Evolutionary conservation across 2,113 vertebrate species (phyloP).

Genomic region (Pionites leucogaster): DNA sequence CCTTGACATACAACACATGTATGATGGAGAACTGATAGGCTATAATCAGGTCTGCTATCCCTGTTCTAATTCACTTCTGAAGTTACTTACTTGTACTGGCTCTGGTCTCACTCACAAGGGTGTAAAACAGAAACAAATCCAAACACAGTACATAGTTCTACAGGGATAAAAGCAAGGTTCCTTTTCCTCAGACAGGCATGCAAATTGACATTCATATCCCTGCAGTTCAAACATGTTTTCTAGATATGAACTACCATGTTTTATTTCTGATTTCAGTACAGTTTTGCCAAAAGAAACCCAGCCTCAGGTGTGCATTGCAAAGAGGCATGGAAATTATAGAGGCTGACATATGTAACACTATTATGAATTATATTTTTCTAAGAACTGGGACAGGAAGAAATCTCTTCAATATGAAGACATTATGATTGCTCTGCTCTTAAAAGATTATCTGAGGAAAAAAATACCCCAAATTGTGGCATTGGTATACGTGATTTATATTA

Average conservation of each 20-base stretch:
- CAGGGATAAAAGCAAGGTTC: not conserved
- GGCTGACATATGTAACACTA: not conserved
- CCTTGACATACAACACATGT: not conserved
- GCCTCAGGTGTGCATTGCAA: not conserved
- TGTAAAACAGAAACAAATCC: not conserved
- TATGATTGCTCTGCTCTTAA: slow-evolving; percentile 2
- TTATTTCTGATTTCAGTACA: not conserved
- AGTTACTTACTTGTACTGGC: not conserved
- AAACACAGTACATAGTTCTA: not conserved
- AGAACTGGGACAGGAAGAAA: not conserved
- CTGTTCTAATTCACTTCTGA: not conserved
- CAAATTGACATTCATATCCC: not conserved
- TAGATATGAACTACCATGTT: not conserved
- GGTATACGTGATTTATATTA: slow-evolving; percentile 8
- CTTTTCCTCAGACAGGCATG: not conserved
- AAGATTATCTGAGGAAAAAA: not conserved
- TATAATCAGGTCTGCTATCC: not conserved
- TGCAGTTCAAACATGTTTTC: not conserved
- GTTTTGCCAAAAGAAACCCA: not conserved
- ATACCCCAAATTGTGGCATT: not conserved
- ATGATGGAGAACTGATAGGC: not conserved
- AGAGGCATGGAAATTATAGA: not conserved
- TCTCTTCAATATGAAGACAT: not conserved
- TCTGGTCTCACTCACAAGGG: not conserved
- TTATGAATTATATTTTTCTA: not conserved